Base-by-base conservation (phyloP, 2,113 vertebrate species). In the Platycercus adscitus region DNA sequence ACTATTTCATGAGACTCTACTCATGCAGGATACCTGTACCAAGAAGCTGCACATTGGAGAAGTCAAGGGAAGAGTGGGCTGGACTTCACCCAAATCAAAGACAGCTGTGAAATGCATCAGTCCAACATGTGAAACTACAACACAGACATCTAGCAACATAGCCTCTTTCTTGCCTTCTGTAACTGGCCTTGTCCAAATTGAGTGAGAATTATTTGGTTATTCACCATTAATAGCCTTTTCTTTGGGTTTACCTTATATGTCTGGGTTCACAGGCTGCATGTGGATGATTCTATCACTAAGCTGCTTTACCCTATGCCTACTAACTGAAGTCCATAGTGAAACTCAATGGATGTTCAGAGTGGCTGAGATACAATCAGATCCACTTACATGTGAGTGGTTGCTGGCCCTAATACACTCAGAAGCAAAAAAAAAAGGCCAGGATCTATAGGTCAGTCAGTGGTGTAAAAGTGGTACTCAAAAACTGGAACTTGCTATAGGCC, bases 1-100 rank as follows among this genome's bases (percentile, higher is more conserved):
- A 9, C 7, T 46, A 6, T 26, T 87, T 89, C 17, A 7, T 15
- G 46, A 78, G 33, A 39, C 6, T 61, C 11, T 55, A 2, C 37
- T 72, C 28, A 28, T 37, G 31, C 3, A 20, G 20, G 5, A 3
- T 80, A 13, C 24, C 17, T 0, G 0, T 50, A 58, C 26, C 9
- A 66, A 71, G 78, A 37, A 79, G 17, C 6, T 58, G 31, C 31
- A 53, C 14, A 5, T 0, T 53, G 81, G 18, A n/a, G n/a, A 71
- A 78, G 43, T 33, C 17, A 71, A 81, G 33, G 37, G 71, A 82
- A 68, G 66, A 64, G 4, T 15, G 25, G 50, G 9, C 25, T 93
- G 58, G 39, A 75, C 41, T 66, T 75, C 26, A 75, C 17, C 1
- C 7, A 60, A 28, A 61, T 24, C 46, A 53, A 65, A 72, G 39